Conservation (phyloP, 2,113 vertebrate species). For the Leptosomus discolor region DNA sequence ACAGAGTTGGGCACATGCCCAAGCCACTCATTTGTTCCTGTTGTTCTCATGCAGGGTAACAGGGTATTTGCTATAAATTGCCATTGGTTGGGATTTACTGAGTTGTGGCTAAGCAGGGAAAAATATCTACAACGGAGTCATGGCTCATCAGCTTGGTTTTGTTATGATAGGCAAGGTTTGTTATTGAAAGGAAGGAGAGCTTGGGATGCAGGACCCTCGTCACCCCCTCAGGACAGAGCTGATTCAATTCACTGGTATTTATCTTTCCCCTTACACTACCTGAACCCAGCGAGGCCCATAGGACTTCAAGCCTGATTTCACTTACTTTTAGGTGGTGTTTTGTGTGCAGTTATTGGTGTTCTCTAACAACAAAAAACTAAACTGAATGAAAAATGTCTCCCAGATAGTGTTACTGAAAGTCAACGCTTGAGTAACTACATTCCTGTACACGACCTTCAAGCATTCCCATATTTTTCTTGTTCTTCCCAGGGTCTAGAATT, state of each 20-base stretch:
- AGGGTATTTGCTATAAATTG: neutral
- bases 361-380: neutral
- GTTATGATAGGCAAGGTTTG: neutral
- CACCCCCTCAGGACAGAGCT: neutral
- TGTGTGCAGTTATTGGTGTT: neutral
- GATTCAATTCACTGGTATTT: neutral
- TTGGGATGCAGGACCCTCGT: fast-evolving
- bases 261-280: neutral
- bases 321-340: neutral
- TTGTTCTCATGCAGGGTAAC: neutral
- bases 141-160: neutral
- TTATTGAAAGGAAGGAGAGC: neutral
- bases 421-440: neutral
- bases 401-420: neutral
- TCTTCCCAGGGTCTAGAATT: neutral
- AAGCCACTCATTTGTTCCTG: neutral
- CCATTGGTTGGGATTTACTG: neutral
- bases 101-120: neutral
- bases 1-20: neutral
- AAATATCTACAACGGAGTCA: neutral
- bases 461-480: neutral
- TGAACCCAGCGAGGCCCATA: neutral
- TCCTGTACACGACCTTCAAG: neutral
- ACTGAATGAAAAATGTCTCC: neutral
- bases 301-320: neutral